Evolutionary conservation across 2,888 invertebrate species (phyloP), one percentile per base, ranked within the genome.

Genomic region (Abrostola triplasia): DNA sequence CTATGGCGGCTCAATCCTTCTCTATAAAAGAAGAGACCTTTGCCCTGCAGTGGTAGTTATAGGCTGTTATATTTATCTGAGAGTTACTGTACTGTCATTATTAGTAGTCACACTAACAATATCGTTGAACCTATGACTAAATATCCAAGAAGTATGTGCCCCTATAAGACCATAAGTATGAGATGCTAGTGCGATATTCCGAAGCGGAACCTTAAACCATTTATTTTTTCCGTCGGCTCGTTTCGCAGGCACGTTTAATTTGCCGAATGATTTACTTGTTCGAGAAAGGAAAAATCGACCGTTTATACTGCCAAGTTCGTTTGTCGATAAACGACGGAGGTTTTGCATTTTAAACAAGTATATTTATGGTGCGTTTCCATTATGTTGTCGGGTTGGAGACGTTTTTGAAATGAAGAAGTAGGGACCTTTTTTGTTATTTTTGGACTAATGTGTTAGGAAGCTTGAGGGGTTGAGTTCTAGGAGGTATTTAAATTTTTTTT

Each of bases 191-290:
- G 12, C n/a, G 8, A 5, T 42, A 36, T 10, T 36, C 54, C 12
- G 36, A 47, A 10, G 36, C 77, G 66, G 75, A 77, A 77, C 78
- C 73, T 67, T 75, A 67, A 78, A 57, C 60, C 68, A 59, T 78
- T 56, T 67, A 69, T 65, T 70, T 76, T 74, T 76, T 68, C 67
- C 64, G 57, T 62, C 59, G 70, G 64, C 70, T 72, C 79, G 71
- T 81, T 72, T 40, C 56, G 66, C 64, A 71, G 77, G 68, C 82
- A 70, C 77, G 77, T 81, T 84, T 83, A 84, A 84, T 84, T 84
- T 84, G 68, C 70, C 73, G 78, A 83, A 83, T 82, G 80, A 83
- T 82, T 82, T 80, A 81, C 81, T 80, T 71, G 70, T 66, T 73
- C 59, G 71, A 59, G 55, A 65, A 60, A 76, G 67, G 78, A 75